Base-by-base conservation (phyloP, 2,888 invertebrate genomes). In the Polyommatus iphigenia region DNA sequence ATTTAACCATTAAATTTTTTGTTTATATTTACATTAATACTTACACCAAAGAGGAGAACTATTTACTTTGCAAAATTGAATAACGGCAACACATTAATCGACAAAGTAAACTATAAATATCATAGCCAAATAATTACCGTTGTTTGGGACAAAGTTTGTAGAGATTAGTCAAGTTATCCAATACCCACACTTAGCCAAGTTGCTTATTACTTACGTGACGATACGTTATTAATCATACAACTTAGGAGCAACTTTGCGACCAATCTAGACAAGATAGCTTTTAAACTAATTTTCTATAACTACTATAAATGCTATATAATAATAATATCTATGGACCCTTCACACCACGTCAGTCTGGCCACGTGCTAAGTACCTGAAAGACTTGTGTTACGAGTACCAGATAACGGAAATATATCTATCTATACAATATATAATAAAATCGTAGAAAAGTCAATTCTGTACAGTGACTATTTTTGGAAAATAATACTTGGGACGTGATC, bases 151-250 rank as follows among this genome's bases (percentile, higher is more conserved):
- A 73, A 41, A 46, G 41, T 73, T 73, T 50, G 50, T 73, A 80
- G 86, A 87, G 90, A 91, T 91, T 88, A 89, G 85, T 84, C 82
- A 89, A 91, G 88, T 91, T 90, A 82, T 83, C 82, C 87, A 83
- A 86, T 89, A 87, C 86, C 82, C 85, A 88, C 87, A 88, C 87
- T 78, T 81, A 78, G 81, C 81, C 81, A 82, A 83, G 83, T 87
- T 84, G 83, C 83, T 84, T 83, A 84, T 84, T 85, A 85, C 83
- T 82, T 82, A 83, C 82, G 83, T 83, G 85, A 81, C 83, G 83
- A 84, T 84, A 83, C 79, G 79, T 80, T 81, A 84, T 85, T 86
- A 84, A 86, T 88, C 86, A 84, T 83, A 81, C 80, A 78, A 76
- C 79, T 80, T 79, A 77, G 78, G 72, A 54, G 78, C 71, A 72